These are phyloP conservation scores for Acyrthosiphon pisum DNA, from an alignment of 1,140 invertebrate species.

Conservation along the genomic window DNA sequence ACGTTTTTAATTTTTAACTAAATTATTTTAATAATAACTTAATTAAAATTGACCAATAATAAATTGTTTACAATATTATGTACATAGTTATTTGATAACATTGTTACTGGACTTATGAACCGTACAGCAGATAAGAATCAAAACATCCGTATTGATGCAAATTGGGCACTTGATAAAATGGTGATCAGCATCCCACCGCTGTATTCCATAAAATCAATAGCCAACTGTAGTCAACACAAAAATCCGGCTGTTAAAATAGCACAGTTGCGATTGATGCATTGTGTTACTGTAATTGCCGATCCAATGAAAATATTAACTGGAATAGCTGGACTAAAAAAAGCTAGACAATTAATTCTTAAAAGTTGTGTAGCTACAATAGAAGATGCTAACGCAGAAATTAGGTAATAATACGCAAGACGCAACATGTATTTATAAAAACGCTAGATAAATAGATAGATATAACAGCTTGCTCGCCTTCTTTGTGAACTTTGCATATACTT, in stretches of 20 bases:
- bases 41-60: too few relatives aligned
- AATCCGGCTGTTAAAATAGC: constrained; percentile 26
- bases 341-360: constrained; percentile 13
- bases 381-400: constrained; percentile 17
- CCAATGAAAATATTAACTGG: constrained; percentile 20
- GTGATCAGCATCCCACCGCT: not conserved
- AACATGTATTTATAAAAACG: not conserved
- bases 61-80: too few relatives aligned
- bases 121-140: constrained; percentile 41
- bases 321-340: not conserved
- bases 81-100: constrained; percentile 28
- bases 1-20: too few relatives aligned
- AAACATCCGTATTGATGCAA: constrained; percentile 29
- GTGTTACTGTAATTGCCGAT: not conserved
- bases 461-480: not conserved
- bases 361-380: not conserved
- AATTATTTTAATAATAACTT: too few relatives aligned
- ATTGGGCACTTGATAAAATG: constrained; percentile 50
- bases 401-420: not conserved
- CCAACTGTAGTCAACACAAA: constrained; percentile 25
- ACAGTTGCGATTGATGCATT: constrained; percentile 22
- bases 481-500: too few relatives aligned
- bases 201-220: not conserved
- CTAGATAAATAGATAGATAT: not conserved
- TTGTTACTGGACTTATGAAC: constrained; percentile 24